These are phyloP conservation scores for Listronotus bonariensis DNA, from an alignment of 1,140 invertebrate genomes.

Conservation along the genomic window DNA sequence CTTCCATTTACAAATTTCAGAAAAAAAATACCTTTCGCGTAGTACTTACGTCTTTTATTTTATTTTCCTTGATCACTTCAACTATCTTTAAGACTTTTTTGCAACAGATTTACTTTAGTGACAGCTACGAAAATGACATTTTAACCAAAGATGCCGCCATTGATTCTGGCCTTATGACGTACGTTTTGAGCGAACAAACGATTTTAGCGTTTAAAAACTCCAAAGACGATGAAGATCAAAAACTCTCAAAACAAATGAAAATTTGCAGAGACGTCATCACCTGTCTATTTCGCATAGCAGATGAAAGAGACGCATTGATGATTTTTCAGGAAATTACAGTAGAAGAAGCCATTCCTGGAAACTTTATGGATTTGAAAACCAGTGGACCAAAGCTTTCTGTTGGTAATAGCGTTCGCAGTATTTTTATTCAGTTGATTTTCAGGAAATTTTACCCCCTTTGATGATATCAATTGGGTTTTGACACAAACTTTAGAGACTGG, in stretches of 20 bases:
- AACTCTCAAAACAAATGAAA: neutral
- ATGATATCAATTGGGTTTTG: neutral
- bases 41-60: neutral
- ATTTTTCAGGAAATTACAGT: neutral
- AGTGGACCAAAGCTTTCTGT: neutral
- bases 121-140: neutral
- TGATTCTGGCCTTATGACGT: no score
- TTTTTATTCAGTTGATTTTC: neutral
- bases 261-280: neutral
- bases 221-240: neutral
- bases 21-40: neutral
- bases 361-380: neutral
- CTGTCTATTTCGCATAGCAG: neutral
- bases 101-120: neutral
- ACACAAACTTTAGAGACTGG: neutral
- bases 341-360: no score
- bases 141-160: no score
- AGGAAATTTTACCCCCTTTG: neutral
- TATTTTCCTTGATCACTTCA: neutral
- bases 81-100: neutral
- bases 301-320: neutral
- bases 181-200: neutral
- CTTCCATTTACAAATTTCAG: neutral
- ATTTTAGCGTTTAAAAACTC: neutral
- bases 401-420: neutral